Conservation (phyloP, 2,888 invertebrate species). For the Nebria brevicollis region DNA sequence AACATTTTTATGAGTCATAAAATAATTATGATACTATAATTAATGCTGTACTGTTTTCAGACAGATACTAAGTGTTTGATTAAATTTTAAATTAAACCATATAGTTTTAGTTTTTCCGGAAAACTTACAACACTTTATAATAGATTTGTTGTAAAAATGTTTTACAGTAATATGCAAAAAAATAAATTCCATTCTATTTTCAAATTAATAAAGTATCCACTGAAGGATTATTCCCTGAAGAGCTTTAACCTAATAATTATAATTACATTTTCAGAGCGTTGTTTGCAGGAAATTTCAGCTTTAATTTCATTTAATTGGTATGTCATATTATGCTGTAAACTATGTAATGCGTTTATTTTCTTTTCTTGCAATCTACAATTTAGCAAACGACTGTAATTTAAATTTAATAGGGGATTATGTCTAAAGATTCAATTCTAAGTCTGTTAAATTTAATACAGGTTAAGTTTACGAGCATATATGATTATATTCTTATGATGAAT, state of each 20-base stretch:
- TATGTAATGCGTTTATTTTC: neutral
- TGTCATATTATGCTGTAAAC: neutral
- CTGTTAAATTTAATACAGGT: too few species aligned
- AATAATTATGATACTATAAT: neutral
- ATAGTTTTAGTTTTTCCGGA: neutral
- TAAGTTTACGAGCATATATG: too few species aligned
- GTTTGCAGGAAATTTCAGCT: constrained; percentile 10
- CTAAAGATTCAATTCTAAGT: too few species aligned
- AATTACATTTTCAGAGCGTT: constrained; percentile 5
- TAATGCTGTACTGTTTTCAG: neutral
- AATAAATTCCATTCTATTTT: neutral
- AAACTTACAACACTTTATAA: too few species aligned
- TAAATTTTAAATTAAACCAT: neutral
- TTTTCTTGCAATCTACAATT: too few species aligned
- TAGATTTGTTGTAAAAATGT: too few species aligned
- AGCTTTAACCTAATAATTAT: neutral
- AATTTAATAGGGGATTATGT: too few species aligned
- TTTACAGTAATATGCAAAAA: neutral
- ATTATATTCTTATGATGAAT: too few species aligned
- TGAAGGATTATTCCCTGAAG: neutral
- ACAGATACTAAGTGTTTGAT: neutral
- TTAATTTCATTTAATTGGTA: constrained; percentile 8
- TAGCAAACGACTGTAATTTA: too few species aligned
- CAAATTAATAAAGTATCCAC: neutral
- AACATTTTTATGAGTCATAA: neutral